phyloP scores from a whole-genome alignment of 2,888 invertebrate genomes.

The Melanostoma mellinum region DNA sequence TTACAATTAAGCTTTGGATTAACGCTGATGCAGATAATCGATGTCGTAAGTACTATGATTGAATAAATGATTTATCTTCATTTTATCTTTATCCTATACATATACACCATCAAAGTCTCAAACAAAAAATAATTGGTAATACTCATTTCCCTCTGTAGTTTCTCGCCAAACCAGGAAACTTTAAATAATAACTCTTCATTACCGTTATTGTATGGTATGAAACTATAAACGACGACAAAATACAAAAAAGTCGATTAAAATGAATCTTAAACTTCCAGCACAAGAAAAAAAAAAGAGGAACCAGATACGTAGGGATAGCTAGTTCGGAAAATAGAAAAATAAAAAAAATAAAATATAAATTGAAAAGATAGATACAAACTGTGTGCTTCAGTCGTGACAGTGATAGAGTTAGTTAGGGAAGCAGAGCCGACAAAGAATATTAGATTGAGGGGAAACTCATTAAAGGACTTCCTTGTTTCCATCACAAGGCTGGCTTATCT shows the following conservation, averaged over 20 bases:
- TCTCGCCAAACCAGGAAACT: constrained; percentile 30
- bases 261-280: constrained; percentile 46
- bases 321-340: background rate
- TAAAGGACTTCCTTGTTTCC: constrained; percentile 54
- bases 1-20: constrained; percentile 97
- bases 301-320: background rate
- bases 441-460: constrained; percentile 58
- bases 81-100: background rate
- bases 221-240: background rate
- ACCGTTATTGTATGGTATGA: background rate
- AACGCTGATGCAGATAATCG: constrained; percentile 98
- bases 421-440: constrained; percentile 54
- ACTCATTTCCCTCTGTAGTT: constrained; percentile 18
- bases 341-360: background rate
- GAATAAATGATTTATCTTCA: background rate
- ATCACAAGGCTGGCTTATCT: constrained; percentile 22
- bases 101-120: background rate
- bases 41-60: constrained; percentile 89
- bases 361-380: background rate
- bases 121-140: constrained; percentile 2
- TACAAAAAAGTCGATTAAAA: constrained; percentile 54
- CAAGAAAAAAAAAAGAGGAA: constrained; percentile 1
- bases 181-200: constrained; percentile 51
- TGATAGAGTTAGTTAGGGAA: constrained; percentile 13
- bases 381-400: constrained; percentile 7